phyloP scores from a whole-genome alignment of 2,797 vertebrate genomes.

The Aythya fuligula region DNA sequence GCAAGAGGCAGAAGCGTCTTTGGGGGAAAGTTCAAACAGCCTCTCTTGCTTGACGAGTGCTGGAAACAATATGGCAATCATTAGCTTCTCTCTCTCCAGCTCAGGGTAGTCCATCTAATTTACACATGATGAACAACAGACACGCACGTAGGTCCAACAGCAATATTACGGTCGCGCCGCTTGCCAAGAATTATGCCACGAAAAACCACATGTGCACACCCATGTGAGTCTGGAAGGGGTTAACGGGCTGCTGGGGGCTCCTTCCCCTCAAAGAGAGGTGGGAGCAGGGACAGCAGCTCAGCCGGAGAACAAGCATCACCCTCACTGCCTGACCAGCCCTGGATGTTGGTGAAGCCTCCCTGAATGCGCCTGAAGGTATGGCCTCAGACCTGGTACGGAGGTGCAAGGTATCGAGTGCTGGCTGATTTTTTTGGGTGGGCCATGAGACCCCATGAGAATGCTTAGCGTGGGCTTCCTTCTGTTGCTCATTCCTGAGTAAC shows the following conservation, averaged over 20 bases:
- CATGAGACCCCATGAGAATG: neutral
- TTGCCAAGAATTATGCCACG: slow-evolving; percentile 53
- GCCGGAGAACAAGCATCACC: neutral
- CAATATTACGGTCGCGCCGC: slow-evolving; percentile 28
- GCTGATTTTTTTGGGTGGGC: neutral
- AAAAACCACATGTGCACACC: slow-evolving; percentile 10
- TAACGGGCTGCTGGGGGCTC: slow-evolving; percentile 4
- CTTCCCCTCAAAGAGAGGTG: neutral
- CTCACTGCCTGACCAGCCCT: neutral
- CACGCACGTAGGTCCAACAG: slow-evolving; percentile 8
- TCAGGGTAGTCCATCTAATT: slow-evolving; percentile 46
- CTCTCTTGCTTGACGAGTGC: slow-evolving; percentile 9
- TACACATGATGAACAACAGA: slow-evolving; percentile 64
- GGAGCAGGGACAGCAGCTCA: neutral
- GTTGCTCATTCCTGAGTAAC: neutral
- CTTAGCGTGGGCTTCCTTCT: neutral
- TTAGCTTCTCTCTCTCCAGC: slow-evolving; percentile 34
- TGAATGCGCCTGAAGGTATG: neutral
- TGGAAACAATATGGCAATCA: slow-evolving; percentile 70
- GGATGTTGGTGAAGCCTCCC: neutral
- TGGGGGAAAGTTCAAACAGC: slow-evolving; percentile 64
- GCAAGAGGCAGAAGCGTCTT: slow-evolving; percentile 54
- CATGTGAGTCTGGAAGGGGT: slow-evolving; percentile 39
- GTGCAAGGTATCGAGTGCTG: neutral
- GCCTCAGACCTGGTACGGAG: neutral